Conservation (phyloP, 1,140 invertebrate species). For the Arctopsyche grandis region DNA sequence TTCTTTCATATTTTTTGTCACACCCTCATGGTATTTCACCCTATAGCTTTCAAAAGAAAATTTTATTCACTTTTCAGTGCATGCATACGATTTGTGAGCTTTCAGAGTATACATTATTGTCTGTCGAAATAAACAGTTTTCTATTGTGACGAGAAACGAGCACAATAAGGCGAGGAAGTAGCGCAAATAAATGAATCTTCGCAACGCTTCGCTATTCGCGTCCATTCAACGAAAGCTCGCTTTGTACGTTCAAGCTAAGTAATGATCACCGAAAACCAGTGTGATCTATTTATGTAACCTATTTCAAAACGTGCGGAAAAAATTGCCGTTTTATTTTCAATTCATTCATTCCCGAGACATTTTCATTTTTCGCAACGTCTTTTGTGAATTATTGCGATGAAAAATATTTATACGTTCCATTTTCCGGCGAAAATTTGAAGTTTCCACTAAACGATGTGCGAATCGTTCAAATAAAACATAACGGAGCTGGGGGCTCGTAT, state of each 20-base stretch:
- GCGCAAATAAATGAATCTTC: slow-evolving; percentile 21
- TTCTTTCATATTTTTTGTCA: too few species aligned
- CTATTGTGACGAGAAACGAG: slow-evolving; percentile 4
- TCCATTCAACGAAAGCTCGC: neutral
- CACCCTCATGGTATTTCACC: too few species aligned
- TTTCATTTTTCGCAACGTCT: too few species aligned
- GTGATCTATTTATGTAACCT: neutral
- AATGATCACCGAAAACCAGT: neutral
- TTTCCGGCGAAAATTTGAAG: slow-evolving; percentile 10
- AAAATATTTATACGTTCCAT: neutral
- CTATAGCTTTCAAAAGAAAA: too few species aligned
- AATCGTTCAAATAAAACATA: slow-evolving; percentile 16
- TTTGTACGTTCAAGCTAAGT: neutral
- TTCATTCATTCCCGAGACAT: too few species aligned
- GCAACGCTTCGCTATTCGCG: neutral
- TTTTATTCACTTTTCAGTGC: too few species aligned
- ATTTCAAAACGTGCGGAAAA: too few species aligned
- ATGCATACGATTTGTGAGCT: too few species aligned
- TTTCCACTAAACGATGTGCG: neutral
- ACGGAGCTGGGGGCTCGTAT: neutral
- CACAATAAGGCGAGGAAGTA: slow-evolving; percentile 11
- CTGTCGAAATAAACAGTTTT: slow-evolving; percentile 9
- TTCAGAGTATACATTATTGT: neutral
- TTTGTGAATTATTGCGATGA: neutral
- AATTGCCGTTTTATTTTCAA: too few species aligned